Evolutionary conservation across 2,113 vertebrate genomes (phyloP), one percentile per base, ranked within the genome.

Genomic region (Felis catus): DNA sequence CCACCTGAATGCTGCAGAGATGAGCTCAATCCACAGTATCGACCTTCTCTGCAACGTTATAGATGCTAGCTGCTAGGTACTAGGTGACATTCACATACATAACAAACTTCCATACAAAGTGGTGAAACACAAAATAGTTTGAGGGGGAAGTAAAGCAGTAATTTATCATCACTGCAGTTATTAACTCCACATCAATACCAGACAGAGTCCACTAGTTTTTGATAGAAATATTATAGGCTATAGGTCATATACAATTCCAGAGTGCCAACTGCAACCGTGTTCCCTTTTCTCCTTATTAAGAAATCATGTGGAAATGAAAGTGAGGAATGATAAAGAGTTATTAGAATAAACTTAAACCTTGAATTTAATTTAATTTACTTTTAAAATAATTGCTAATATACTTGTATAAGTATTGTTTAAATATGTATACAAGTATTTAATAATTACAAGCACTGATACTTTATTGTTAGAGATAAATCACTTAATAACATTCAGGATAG

Each of bases 401-500:
- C n/a, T 89, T 81, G 3, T 31, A 63, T n/a, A 96, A 96, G 86
- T 94, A 66, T 65, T 66, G 3, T 82, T 89, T 5, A 82, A 73
- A 61, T 70, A 16, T 36, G 27, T 78, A 8, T 31, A 78, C 6
- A 92, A 83, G 83, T 89, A 85, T 87, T 95, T 92, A 97, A 84
- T 89, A 36, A 94, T 94, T 82, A 70, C 0, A 82, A 89, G 66
- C 76, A 89, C 39, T 58, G 33, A 33, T 81, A 84, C 3, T 33
- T 97, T 73, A 83, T 73, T 81, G 85, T 96, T 80, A 82, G 16
- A 73, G 33, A 48, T 31, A 76, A 80, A 87, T 80, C 65, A 91
- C 71, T 97, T 86, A 97, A 68, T 88, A 88, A 89, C 53, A 87
- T 66, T 78, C 29, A 93, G 58, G 65, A 86, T 53, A 92, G 68